These are phyloP conservation scores for Anthopleura sola DNA, from an alignment of 64 coral and sea anemone species.

Conservation along the genomic window DNA sequence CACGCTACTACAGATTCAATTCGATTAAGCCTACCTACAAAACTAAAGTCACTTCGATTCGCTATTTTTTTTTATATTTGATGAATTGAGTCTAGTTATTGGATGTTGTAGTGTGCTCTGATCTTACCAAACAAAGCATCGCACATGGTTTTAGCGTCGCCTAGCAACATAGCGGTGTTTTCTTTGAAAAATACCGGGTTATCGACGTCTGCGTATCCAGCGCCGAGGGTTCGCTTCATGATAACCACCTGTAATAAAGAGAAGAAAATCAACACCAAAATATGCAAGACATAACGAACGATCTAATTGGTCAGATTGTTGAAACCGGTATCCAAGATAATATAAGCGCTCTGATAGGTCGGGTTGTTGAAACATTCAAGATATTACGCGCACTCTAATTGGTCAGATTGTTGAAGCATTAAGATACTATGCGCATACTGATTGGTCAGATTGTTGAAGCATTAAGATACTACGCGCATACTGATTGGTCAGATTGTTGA, in stretches of 20 bases:
- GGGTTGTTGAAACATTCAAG: no score
- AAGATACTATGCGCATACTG: no score
- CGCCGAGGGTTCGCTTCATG: conserved; percentile 94
- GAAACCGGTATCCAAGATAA: no score
- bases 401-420: not conserved
- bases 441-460: no score
- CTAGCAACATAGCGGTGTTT: conserved; percentile 93
- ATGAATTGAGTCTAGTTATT: not conserved
- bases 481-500: no score
- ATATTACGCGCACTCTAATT: not conserved
- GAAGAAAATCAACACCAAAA: not conserved
- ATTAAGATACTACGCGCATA: no score
- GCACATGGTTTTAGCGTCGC: conserved; percentile 94
- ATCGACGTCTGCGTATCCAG: conserved; percentile 97
- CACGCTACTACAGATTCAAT: not conserved
- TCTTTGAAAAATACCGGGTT: conserved; percentile 96
- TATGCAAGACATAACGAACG: not conserved
- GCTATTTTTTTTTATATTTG: not conserved
- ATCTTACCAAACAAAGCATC: conserved; percentile 79
- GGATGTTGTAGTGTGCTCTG: conserved; percentile 62
- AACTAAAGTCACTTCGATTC: not conserved
- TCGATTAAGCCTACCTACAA: not conserved
- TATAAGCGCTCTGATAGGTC: no score
- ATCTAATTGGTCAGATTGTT: not conserved
- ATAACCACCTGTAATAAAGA: conserved; percentile 87